Base-by-base conservation (phyloP, 2,113 vertebrate genomes). In the Sinocyclocheilus grahami region DNA sequence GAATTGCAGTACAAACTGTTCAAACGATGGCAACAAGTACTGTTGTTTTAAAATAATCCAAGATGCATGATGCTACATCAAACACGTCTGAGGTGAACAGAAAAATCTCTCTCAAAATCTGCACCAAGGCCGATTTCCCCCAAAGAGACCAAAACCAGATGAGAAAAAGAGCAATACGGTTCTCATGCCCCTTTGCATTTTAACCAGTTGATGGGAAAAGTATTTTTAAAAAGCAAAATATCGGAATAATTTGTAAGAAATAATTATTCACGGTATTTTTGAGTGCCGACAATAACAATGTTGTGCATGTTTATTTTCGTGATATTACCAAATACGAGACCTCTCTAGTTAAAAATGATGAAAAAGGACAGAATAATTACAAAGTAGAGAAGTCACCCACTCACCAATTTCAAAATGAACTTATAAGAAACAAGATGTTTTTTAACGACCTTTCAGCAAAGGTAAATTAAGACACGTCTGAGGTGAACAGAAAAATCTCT, bases 81-180 rank as follows among this genome's bases (percentile, higher is more conserved):
- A 76, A 76, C 42, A 48, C 12, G 5, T 67, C 3, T 30, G 63
- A 67, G 13, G 11, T 30, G 2, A 51, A 76, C 5, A 76, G 39
- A 76, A 75, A 46, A 46, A 75, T 46, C 20, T 75, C 20, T 72
- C 39, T 46, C 71, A 74, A 74, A 72, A 74, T 46, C 39, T 74
- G 37, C 42, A 74, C 71, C 39, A 46, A 46, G 11, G 22, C 22
- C 10, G 4, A 12, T 74, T 42, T 14, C 11, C 2, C 72, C 12
- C 39, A n/a, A 48, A 75, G 72, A 75, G 12, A 6, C 22, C 14
- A 75, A 74, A 48, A 75, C 10, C 24, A 11, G 1, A 24, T 13
- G 58, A 22, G 2, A 60, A 60, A 60, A 22, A 60, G 6, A 22
- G 7, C 20, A 60, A 60, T 10, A 10, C 2, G 7, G 58, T 60